A percentile compares a stretch with the other conserved stretches of the same genome.
Evolutionary conservation across 1,140 invertebrate genomes (phyloP).

Genomic region (Ips nitidus): DNA sequence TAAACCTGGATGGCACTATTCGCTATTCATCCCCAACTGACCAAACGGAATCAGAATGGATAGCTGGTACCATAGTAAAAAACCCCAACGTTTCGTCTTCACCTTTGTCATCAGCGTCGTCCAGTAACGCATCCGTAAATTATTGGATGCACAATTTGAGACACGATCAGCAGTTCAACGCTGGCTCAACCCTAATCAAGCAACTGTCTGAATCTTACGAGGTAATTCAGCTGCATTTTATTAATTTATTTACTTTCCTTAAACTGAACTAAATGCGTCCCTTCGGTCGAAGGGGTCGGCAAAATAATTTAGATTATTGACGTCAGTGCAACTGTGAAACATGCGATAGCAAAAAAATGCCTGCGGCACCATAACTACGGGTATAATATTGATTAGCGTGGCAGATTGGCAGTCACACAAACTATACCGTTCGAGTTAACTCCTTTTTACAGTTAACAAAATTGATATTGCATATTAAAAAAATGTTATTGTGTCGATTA

Average conservation of each 20-base stretch:
- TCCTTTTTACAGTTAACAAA: not conserved
- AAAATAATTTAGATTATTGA: too few species aligned
- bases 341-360: conserved; percentile 46
- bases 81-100: conserved; percentile 24
- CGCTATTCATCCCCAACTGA: conserved; percentile 47
- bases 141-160: conserved; percentile 46
- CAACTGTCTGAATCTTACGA: conserved; percentile 19
- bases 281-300: too few species aligned
- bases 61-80: conserved; percentile 26
- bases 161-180: conserved; percentile 30
- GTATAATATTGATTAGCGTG: conserved; percentile 30
- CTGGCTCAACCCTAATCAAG: conserved; percentile 18
- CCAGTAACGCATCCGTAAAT: conserved; percentile 38
- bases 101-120: conserved; percentile 39
- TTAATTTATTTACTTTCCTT: too few species aligned
- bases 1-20: conserved; percentile 47
- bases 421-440: not conserved
- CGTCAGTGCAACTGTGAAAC: conserved; percentile 37
- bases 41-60: conserved; percentile 47
- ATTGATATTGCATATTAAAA: conserved; percentile 5
- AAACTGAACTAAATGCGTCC: too few species aligned
- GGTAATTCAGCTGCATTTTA: not conserved
- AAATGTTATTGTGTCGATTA: conserved; percentile 47
- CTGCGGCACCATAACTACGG: conserved; percentile 28
- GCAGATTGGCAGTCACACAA: conserved; percentile 11